Evolutionary conservation across 2,113 vertebrate species (phyloP).

Genomic region (Notarius quadriscutis): DNA sequence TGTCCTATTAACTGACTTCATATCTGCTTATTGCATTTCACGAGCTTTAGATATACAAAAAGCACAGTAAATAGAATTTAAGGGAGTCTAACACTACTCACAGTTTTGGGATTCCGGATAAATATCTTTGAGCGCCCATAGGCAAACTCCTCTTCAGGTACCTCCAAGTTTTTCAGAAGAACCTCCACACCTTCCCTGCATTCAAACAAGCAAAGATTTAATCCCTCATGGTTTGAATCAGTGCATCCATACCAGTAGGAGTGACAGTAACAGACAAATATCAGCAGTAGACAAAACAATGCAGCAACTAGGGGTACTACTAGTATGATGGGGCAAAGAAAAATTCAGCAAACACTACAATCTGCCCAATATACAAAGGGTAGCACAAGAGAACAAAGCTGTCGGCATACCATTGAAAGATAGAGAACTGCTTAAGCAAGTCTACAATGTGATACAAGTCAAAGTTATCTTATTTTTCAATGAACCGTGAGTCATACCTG

Average conservation of each 20-base stretch:
- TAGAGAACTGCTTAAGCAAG: background rate
- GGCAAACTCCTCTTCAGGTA: conserved; percentile 86
- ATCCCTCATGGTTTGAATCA: background rate
- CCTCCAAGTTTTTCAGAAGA: conserved; percentile 82
- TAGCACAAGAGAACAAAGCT: background rate
- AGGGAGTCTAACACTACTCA: conserved; percentile 55
- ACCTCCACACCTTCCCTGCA: conserved; percentile 90
- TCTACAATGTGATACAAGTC: conserved; percentile 3
- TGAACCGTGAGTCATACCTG: conserved; percentile 29
- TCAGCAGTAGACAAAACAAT: conserved; percentile 28
- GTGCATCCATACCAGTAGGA: background rate
- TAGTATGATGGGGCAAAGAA: background rate
- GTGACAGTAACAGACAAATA: background rate
- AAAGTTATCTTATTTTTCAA: background rate
- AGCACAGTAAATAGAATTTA: background rate
- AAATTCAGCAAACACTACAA: conserved; percentile 3
- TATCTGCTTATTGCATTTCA: background rate
- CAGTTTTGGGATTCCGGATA: conserved; percentile 97
- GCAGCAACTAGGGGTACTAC: background rate
- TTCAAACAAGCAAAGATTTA: conserved; percentile 30
- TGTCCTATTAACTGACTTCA: background rate
- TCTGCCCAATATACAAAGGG: background rate
- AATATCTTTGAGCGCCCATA: conserved; percentile 98
- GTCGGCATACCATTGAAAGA: background rate
- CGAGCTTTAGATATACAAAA: background rate